Evolutionary conservation across 2,888 invertebrate genomes (phyloP), one percentile per base, ranked within the genome.

Genomic region (Ganaspis brasiliensis): DNA sequence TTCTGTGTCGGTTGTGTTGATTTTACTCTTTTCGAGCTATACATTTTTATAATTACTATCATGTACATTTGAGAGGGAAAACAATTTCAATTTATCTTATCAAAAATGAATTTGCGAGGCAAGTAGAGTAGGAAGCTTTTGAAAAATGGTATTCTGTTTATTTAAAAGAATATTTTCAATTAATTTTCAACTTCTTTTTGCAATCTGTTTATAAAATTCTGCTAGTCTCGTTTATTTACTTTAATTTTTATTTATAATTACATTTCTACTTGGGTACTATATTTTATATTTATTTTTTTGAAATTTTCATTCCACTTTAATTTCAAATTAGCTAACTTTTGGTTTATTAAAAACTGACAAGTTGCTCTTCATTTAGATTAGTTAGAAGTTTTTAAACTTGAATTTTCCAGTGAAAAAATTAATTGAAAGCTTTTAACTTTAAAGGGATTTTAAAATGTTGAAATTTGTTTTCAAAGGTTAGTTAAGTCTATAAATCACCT

Each of bases 1-100:
- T 52, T 52, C 16, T 52, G 19, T 52, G 52, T 52, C 19, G 52
- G 19, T 52, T 52, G 52, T 52, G 52, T 52, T 52, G 52, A 52
- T 52, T 52, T 52, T 52, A 52, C 52, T 52, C 52, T 52, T 19
- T 52, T 52, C 19, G 16, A 52, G 16, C 52, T 9, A 52, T 52
- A 19, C 9, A 19, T 52, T 52, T 52, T 19, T 52, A 52, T 52
- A 52, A 52, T 52, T 52, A 16, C 52, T 19, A 52, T 52, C 19
- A 52, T 52, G 52, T 19, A 19, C 6, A 19, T 52, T 8, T 19
- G 52, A 52, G 8, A 52, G 52, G 19, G 19, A 19, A 52, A 52
- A 52, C 19, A 52, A 52, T 52, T 52, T 52, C 52, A 52, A 16
- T 52, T 52, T 52, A 19, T 52, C 16, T 19, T 16, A 52, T 52